Base-by-base conservation (phyloP, 2,888 invertebrate species). In the Calameuta idolon region DNA sequence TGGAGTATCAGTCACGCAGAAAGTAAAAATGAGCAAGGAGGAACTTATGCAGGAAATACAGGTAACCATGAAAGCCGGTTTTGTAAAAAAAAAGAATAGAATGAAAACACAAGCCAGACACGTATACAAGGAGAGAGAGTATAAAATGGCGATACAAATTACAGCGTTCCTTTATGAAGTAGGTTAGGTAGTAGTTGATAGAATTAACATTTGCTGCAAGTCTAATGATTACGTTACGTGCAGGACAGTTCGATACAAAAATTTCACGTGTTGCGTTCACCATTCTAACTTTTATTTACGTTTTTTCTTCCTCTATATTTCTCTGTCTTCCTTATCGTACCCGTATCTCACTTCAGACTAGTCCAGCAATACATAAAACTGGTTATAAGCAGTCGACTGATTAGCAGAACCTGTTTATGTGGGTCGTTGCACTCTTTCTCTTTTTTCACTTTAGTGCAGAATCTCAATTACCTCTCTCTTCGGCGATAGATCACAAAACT, bases 31-130 rank as follows among this genome's bases (percentile, higher is more conserved):
- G 85, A 92, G 95, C 0, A 95, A 95, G 87, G 96, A 96, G 5
- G 95, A 98, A 88, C 94, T 98, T 1, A 93, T 98, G 34, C 92
- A 94, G 86, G 97, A 97, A 93, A 95, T 98, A 79, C 94, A 95
- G 93, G 98, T 98, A 93, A 93, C 94, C 89, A 55, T 1, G 23
- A 55, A 9, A 23, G 55, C 23, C 9, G 9, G 40, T 55, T 55
- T 75, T 76, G n/a, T 40, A 15, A 74, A 73, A 40, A 31, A 80
- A 35, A 40, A 35, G 77, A 31, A 33, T 34, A 12, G 33, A n/a
- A 78, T 23, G 4, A n/a, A 33, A 33, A 34, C 40, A 55, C 4
- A 34, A 55, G 9, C 55, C 55, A 55, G 40, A 55, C 55, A 55
- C 9, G 9, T 55, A 9, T 9, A 23, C 55, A 55, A 55, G 55